A percentile compares a stretch with the other conserved stretches of the same genome.
Conservation (phyloP, 2,888 invertebrate species). For the Xestia ashworthii region DNA sequence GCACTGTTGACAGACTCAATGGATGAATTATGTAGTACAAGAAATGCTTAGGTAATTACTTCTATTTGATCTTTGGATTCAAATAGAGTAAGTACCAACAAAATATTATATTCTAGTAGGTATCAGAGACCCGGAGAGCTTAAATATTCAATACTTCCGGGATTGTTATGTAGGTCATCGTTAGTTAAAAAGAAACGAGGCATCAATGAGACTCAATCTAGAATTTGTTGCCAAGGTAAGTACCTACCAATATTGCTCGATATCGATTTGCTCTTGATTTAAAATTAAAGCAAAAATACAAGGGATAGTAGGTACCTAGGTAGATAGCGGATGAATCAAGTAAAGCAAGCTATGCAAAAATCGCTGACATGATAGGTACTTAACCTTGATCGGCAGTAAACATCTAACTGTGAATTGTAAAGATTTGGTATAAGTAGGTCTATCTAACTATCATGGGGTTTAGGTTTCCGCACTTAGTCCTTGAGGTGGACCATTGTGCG, state of each 20-base stretch:
- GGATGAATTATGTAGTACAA: too few relatives aligned
- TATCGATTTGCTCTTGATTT: not conserved
- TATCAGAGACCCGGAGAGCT: not conserved
- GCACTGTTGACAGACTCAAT: conserved; percentile 35
- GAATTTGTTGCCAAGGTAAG: not conserved
- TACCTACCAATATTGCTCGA: not conserved
- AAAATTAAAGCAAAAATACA: not conserved
- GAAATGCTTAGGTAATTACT: conserved; percentile 8
- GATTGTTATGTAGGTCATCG: not conserved
- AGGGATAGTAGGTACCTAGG: too few relatives aligned
- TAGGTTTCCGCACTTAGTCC: too few relatives aligned
- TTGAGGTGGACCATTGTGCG: too few relatives aligned
- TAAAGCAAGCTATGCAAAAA: not conserved
- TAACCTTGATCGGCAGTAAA: not conserved
- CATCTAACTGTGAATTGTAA: too few relatives aligned
- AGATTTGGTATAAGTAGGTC: too few relatives aligned
- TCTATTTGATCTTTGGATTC: conserved; percentile 12
- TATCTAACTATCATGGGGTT: too few relatives aligned
- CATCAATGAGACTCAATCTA: not conserved
- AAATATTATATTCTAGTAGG: not conserved
- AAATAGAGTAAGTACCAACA: not conserved
- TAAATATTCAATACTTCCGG: not conserved
- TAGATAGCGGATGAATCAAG: not conserved
- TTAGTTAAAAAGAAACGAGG: not conserved
- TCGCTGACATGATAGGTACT: not conserved